Percentiles rank a stretch among this genome's conserved stretches.
Conservation (phyloP, 2,113 vertebrate genomes). For the Nestor notabilis region DNA sequence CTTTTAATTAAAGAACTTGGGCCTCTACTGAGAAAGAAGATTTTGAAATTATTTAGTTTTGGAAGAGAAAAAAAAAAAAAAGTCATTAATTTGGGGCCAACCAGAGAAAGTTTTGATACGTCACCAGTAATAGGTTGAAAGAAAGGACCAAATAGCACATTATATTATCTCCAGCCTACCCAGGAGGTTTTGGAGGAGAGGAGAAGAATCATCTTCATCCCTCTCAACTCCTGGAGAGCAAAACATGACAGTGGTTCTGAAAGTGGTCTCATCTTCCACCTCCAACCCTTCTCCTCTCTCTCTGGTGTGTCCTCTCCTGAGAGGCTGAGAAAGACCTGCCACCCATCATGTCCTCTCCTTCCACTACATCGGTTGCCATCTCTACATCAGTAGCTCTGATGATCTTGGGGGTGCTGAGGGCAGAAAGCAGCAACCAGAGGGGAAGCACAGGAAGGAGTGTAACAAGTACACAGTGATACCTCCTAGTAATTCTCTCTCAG, state of each 20-base stretch:
- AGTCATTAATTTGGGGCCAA: not conserved
- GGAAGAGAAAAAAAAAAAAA: not conserved
- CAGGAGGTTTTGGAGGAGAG: not conserved
- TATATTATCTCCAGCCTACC: not conserved
- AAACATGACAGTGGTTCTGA: not conserved
- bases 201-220: not conserved
- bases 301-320: not conserved
- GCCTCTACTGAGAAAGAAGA: not conserved
- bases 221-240: not conserved
- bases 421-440: not conserved
- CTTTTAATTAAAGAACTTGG: not conserved
- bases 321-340: not conserved
- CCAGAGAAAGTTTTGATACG: not conserved
- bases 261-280: not conserved
- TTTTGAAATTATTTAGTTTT: not conserved
- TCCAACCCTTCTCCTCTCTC: not conserved
- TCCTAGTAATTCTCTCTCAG: not conserved
- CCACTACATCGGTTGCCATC: not conserved
- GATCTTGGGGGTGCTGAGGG: too few species aligned
- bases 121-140: not conserved
- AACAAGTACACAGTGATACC: not conserved
- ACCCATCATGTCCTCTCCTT: rapidly evolving
- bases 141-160: not conserved
- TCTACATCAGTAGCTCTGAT: not conserved
- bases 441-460: not conserved